Percentiles rank a stretch among this genome's conserved stretches.
Conservation (phyloP, 2,113 vertebrate genomes). For the Misgurnus anguillicaudatus region DNA sequence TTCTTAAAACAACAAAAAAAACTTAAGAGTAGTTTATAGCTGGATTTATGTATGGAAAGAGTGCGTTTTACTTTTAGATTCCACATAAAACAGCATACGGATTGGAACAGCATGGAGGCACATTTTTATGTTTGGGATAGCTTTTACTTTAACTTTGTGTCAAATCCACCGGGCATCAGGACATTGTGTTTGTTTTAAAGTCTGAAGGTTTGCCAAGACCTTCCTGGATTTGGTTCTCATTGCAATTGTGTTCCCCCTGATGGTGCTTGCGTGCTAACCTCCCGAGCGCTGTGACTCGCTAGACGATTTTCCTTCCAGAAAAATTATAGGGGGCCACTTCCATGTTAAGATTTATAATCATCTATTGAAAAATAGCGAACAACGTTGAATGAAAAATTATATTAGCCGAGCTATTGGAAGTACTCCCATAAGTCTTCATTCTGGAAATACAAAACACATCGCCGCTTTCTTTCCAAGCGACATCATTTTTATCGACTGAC, state of each 20-base stretch:
- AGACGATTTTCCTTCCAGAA: constrained; percentile 23
- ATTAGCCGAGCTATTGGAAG: neutral
- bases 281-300: constrained; percentile 24
- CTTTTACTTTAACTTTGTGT: constrained; percentile 78
- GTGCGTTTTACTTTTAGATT: too few relatives aligned
- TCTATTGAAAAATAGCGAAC: neutral
- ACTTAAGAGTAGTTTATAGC: too few relatives aligned
- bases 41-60: too few relatives aligned
- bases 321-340: constrained; percentile 30
- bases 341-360: constrained; percentile 44
- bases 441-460: neutral
- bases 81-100: too few relatives aligned
- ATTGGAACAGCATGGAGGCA: too few relatives aligned
- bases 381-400: too few relatives aligned
- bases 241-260: constrained; percentile 44
- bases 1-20: too few relatives aligned
- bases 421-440: neutral
- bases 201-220: constrained; percentile 67
- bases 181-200: constrained; percentile 76
- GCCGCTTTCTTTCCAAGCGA: neutral
- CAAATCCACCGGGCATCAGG: constrained; percentile 67
- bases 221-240: constrained; percentile 56
- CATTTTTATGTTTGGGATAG: too few relatives aligned
- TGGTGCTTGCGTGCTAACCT: constrained; percentile 40
- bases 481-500: neutral